Conservation (phyloP, 2,797 vertebrate species). For the Schizothorax lantsangensis region DNA sequence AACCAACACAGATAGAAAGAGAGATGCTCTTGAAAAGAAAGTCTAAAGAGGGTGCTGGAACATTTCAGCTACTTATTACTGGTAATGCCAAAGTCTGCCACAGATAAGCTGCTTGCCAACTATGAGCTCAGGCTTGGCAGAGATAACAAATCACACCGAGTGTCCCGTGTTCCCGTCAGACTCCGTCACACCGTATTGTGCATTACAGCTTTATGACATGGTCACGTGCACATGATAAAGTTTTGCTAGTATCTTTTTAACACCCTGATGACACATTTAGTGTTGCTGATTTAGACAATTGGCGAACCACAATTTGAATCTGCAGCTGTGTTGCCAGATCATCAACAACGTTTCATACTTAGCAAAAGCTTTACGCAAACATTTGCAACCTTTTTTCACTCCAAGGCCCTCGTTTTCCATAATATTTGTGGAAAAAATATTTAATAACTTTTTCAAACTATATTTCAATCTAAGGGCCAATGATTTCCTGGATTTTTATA, state of each 20-base stretch:
- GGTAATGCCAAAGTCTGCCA: slow-evolving; percentile 71
- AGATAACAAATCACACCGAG: slow-evolving; percentile 25
- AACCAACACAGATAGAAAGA: too few species aligned
- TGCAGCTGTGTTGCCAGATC: slow-evolving; percentile 1
- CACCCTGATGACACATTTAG: too few species aligned
- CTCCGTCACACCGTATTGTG: not conserved
- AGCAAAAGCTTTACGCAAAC: too few species aligned
- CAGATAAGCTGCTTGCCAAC: slow-evolving; percentile 74
- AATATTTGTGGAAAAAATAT: too few species aligned
- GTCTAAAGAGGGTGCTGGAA: not conserved
- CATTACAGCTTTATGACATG: not conserved
- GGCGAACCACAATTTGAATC: not conserved
- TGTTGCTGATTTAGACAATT: not conserved
- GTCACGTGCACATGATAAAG: not conserved
- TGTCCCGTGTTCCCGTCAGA: not conserved
- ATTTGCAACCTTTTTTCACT: too few species aligned
- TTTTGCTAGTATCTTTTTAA: not conserved
- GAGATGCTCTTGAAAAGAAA: not conserved
- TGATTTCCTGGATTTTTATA: too few species aligned
- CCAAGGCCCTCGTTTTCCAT: too few species aligned
- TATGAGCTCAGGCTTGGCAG: slow-evolving; percentile 66
- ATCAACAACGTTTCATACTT: too few species aligned
- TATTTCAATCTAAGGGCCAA: too few species aligned
- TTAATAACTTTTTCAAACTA: too few species aligned
- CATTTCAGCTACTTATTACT: slow-evolving; percentile 47